Percentiles rank a stretch among this genome's conserved stretches.
Evolutionary conservation across 2,113 vertebrate genomes (phyloP).

Genomic region (Gymnogyps californianus): DNA sequence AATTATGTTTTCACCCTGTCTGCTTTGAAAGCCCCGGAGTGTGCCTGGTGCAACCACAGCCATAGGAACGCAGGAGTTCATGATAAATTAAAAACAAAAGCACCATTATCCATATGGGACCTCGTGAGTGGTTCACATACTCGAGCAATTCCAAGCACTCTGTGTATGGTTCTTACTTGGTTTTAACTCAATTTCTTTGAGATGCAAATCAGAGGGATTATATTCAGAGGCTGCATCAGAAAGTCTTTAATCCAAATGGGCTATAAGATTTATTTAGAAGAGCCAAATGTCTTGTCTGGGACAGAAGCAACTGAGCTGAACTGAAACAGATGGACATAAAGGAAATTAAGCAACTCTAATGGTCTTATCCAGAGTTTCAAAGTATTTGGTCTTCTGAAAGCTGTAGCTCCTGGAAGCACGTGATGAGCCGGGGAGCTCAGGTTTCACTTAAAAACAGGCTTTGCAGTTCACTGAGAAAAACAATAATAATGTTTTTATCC

Average conservation of each 20-base stretch:
- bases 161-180: neutral
- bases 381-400: constrained; percentile 27
- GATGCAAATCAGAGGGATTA: constrained; percentile 62
- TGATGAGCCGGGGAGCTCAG: constrained; percentile 10
- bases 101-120: constrained; percentile 48
- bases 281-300: constrained; percentile 63
- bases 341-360: constrained; percentile 65
- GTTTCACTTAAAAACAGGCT: constrained; percentile 57
- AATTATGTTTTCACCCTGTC: neutral
- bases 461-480: constrained; percentile 45
- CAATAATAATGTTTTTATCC: constrained; percentile 22
- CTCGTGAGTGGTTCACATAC: neutral
- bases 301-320: constrained; percentile 59
- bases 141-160: constrained; percentile 4
- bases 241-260: constrained; percentile 64
- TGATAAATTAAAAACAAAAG: constrained; percentile 27
- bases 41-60: neutral
- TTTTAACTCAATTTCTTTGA: constrained; percentile 61
- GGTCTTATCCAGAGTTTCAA: constrained; percentile 52
- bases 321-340: constrained; percentile 59
- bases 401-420: constrained; percentile 34
- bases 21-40: neutral
- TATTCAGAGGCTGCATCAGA: constrained; percentile 26
- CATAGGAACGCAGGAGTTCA: neutral
- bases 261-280: constrained; percentile 57